Evolutionary conservation across 2,113 vertebrate genomes (phyloP), one percentile per base, ranked within the genome.

Genomic region (Tetrao urogallus): DNA sequence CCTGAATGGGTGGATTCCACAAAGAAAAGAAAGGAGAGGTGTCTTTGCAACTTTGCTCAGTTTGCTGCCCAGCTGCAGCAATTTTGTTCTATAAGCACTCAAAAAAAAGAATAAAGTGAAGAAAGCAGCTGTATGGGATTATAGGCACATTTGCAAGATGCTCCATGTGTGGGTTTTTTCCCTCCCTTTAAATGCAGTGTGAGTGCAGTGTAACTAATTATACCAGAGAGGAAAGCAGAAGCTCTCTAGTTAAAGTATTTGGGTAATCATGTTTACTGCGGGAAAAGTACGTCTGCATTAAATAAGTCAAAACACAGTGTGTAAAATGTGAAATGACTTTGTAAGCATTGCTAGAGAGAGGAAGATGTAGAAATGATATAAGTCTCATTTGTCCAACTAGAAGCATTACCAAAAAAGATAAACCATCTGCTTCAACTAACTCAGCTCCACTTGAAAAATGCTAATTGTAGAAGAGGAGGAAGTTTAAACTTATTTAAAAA

Each of bases 221-320:
- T 94, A 95, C 97, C 96, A 86, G 95, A 88, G 97, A 97, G 97
- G 96, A 95, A 96, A 97, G 97, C 97, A 97, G 97, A 97, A 97
- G 97, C 97, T 97, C 97, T 98, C 96, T 87, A 97, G 97, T 96
- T 97, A 97, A 97, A 98, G 97, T 97, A 97, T 98, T 98, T 97
- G 95, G 97, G 97, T 97, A 97, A 97, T 98, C 97, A 97, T 97
- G 97, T 98, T 98, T 98, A 98, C 98, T 97, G 96, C 92, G 8
- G 97, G 97, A 94, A 97, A 97, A 97, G 97, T 96, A 95, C 20
- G 96, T 94, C 97, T 96, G 97, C 98, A 97, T 98, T 98, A 98
- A 98, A 98, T 97, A 98, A 98, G 98, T 98, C 98, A 98, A 98
- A 98, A 98, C 98, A 98, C 5, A 57, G 96, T 81, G 96, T 66